Base-by-base conservation (phyloP, 1,140 invertebrate species). In the Drosophila sp. region DNA sequence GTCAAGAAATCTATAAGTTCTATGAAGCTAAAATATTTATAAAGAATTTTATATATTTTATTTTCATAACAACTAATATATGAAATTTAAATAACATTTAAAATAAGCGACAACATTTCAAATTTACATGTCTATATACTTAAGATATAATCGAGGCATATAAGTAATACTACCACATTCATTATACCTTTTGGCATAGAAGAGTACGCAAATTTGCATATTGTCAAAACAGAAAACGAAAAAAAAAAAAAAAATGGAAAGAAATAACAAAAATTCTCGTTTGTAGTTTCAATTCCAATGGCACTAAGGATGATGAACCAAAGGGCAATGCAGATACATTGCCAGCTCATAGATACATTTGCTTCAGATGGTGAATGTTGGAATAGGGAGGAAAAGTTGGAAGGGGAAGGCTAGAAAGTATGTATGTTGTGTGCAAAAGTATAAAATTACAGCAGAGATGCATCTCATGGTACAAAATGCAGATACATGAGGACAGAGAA, bases 401-500 rank as follows among this genome's bases (percentile, higher is more conserved):
- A 7, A 8, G 13, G 13, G 63, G n/a, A n/a, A n/a, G n/a, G n/a
- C n/a, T n/a, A n/a, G n/a, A n/a, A n/a, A 11, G 27, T 66, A 41
- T 18, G 14, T 57, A 53, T 40, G 57, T 32, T 56, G 29, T 58
- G 54, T 61, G 64, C 6, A 78, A 58, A 74, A 65, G 74, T 78
- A 81, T 81, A 78, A 81, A 81, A 81, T 81, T 81, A 81, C 79
- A 56, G 43, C 72, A 78, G 61, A 74, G 76, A 75, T 63, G 70
- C 70, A 67, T 25, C 62, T 70, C 25, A 40, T 54, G 38, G 27
- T 57, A 36, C 53, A 48, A 40, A 41, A 54, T 63, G 66, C 40
- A 63, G 48, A 48, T 57, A 21, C 50, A 43, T 34, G 8, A 14
- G 14, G 14, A 54, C 16, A n/a, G 6, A 32, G 7, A 38, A 21